Evolutionary conservation across 1,140 invertebrate genomes (phyloP).

Genomic region (Drosophila guanche): DNA sequence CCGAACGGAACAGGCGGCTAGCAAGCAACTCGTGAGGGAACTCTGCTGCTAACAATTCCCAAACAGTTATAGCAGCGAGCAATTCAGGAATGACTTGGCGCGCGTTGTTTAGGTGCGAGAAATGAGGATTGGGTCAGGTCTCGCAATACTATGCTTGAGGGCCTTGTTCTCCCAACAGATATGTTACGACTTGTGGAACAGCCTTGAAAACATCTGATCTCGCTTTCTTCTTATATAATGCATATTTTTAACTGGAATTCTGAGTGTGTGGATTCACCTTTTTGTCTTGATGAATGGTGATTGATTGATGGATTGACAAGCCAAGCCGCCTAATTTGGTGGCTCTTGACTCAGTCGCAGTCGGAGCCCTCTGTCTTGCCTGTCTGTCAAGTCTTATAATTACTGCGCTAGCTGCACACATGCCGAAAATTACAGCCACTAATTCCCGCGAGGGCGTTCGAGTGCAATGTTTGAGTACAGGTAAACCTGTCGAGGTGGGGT

Average conservation of each 20-base stretch:
- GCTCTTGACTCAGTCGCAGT: not conserved
- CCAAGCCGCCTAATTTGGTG: constrained; percentile 63
- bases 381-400: constrained; percentile 58
- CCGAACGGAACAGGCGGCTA: constrained; percentile 11
- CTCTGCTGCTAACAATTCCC: constrained; percentile 45
- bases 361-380: not conserved
- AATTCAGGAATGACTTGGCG: not conserved
- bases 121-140: constrained; percentile 66
- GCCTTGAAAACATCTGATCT: constrained; percentile 73
- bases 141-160: constrained; percentile 62
- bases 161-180: constrained; percentile 72
- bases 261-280: not conserved
- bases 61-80: constrained; percentile 34
- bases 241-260: not conserved
- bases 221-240: constrained; percentile 32
- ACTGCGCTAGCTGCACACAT: constrained; percentile 57
- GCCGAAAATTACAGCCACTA: constrained; percentile 31
- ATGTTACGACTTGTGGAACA: constrained; percentile 74
- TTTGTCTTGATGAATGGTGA: constrained; percentile 31
- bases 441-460: constrained; percentile 33
- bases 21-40: not conserved
- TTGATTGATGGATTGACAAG: constrained; percentile 57
- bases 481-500: constrained; percentile 20
- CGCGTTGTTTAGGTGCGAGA: not conserved
- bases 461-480: constrained; percentile 49